These are phyloP conservation scores for Lucinisca nassula DNA, from an alignment of 2,888 invertebrate genomes.

Conservation along the genomic window DNA sequence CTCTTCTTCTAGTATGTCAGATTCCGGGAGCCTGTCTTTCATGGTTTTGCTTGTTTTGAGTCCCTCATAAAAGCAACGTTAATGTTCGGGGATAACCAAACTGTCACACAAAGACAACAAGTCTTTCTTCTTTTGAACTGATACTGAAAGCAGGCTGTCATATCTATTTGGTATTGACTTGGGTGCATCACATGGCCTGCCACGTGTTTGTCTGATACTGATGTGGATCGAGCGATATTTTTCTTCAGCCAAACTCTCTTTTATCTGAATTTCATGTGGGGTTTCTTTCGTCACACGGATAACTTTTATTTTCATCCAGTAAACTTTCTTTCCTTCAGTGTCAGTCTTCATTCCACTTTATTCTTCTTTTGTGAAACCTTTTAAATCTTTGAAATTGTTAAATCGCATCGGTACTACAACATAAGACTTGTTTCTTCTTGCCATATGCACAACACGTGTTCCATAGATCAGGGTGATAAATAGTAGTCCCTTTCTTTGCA, in stretches of 20 bases:
- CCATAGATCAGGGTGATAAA: slow-evolving; percentile 47
- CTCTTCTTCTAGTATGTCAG: neutral
- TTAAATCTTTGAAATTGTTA: slow-evolving; percentile 20
- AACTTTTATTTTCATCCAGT: slow-evolving; percentile 29
- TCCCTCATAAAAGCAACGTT: neutral
- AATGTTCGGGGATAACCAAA: neutral
- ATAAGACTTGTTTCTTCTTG: slow-evolving; percentile 41
- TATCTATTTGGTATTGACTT: neutral
- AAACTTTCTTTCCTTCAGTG: slow-evolving; percentile 12
- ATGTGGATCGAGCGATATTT: neutral
- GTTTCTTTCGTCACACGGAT: slow-evolving; percentile 16
- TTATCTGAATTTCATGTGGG: neutral
- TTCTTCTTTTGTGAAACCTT: neutral
- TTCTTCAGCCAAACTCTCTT: slow-evolving; percentile 12
- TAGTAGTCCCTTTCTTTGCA: slow-evolving; percentile 50
- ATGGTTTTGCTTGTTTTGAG: neutral
- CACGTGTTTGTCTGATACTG: neutral
- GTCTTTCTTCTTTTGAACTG: slow-evolving; percentile 11
- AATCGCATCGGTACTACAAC: slow-evolving; percentile 29
- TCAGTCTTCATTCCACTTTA: neutral
- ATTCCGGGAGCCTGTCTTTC: neutral
- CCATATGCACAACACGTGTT: slow-evolving; percentile 42
- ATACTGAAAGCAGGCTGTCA: neutral
- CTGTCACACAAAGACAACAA: neutral
- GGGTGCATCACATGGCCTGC: neutral